Evolutionary conservation across 2,888 invertebrate species (phyloP).

Genomic region (Calliphora vomitoria): DNA sequence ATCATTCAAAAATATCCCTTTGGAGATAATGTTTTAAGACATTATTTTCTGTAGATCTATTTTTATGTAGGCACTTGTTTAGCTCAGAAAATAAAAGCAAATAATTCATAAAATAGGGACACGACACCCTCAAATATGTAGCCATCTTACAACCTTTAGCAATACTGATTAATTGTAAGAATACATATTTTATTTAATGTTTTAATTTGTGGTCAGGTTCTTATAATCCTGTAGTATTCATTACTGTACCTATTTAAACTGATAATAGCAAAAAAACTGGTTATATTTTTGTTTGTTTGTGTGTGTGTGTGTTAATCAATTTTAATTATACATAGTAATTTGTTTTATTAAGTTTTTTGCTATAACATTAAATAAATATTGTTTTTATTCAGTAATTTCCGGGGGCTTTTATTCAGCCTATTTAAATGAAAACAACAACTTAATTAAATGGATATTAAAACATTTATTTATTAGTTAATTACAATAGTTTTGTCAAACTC

Average conservation of each 20-base stretch:
- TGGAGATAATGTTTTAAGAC: too few relatives aligned
- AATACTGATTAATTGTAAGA: slow-evolving; percentile 61
- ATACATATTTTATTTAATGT: slow-evolving; percentile 46
- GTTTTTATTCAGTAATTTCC: too few relatives aligned
- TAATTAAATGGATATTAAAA: slow-evolving; percentile 50
- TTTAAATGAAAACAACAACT: slow-evolving; percentile 17
- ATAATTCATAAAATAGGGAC: background rate
- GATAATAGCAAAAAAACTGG: background rate
- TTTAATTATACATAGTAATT: slow-evolving; percentile 60
- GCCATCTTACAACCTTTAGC: slow-evolving; percentile 1
- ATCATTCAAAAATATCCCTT: too few relatives aligned
- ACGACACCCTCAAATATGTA: background rate
- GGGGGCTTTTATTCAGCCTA: background rate
- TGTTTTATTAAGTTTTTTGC: background rate
- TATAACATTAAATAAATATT: too few relatives aligned
- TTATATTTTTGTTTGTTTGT: background rate
- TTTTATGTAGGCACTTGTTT: background rate
- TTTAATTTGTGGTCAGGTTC: slow-evolving; percentile 31
- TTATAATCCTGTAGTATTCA: background rate
- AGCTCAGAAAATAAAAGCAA: background rate
- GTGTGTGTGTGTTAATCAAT: slow-evolving; percentile 4
- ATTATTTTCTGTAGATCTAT: background rate
- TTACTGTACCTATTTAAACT: slow-evolving; percentile 5
- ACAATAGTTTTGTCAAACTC: slow-evolving; percentile 25
- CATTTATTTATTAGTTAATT: slow-evolving; percentile 49